A percentile compares a stretch with the other conserved stretches of the same genome.
phyloP scores from a whole-genome alignment of 2,113 vertebrate genomes.

The Panthera uncia region DNA sequence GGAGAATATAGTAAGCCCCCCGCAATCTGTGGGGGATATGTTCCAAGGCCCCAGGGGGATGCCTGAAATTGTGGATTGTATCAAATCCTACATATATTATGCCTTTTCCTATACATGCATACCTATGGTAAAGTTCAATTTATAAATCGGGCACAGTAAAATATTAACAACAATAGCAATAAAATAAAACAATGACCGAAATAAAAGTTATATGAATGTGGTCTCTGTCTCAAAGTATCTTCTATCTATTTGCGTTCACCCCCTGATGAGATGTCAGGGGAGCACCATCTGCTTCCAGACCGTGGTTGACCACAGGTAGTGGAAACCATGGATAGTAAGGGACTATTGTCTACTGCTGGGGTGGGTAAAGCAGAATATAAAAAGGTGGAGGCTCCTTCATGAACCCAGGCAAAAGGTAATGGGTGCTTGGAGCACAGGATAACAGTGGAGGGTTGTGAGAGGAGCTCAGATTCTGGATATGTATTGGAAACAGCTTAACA shows the following conservation, averaged over 20 bases:
- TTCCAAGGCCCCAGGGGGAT: too few species aligned
- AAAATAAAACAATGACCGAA: too few species aligned
- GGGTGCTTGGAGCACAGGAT: background rate
- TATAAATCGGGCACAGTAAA: too few species aligned
- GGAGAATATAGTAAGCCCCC: background rate
- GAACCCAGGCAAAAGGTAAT: background rate
- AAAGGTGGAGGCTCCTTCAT: background rate
- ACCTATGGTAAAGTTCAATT: too few species aligned
- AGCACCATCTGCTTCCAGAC: background rate
- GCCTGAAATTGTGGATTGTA: too few species aligned
- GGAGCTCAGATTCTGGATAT: background rate
- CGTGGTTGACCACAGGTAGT: background rate
- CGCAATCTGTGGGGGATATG: too few species aligned
- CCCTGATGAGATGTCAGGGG: background rate
- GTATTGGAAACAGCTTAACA: background rate
- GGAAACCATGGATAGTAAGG: background rate
- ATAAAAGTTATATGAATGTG: too few species aligned
- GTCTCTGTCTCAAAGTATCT: too few species aligned
- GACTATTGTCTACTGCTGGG: background rate
- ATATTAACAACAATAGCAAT: too few species aligned
- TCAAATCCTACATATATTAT: too few species aligned
- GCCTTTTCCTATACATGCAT: too few species aligned
- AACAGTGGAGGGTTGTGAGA: background rate
- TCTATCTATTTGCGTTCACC: too few species aligned
- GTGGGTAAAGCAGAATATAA: background rate